Evolutionary conservation across 2,888 invertebrate species (phyloP).

Genomic region (Opisthograptis luteolata): DNA sequence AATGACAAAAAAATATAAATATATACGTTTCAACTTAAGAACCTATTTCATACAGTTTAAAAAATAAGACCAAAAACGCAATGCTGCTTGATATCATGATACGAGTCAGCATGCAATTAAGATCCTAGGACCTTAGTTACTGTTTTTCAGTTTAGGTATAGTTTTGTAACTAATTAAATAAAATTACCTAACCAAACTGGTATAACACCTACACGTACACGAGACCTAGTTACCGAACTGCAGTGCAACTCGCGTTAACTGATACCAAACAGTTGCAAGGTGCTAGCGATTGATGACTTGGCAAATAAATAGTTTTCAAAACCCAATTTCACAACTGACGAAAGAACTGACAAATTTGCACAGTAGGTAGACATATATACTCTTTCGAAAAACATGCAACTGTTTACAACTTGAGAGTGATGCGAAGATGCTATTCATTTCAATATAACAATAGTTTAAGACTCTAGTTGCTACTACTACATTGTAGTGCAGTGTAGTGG

Average conservation of each 20-base stretch:
- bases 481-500: not conserved
- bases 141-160: too few relatives aligned
- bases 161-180: too few relatives aligned
- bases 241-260: slow-evolving; percentile 17
- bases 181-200: too few relatives aligned
- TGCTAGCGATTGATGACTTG: slow-evolving; percentile 13
- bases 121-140: too few relatives aligned
- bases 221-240: slow-evolving; percentile 8
- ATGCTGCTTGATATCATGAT: too few relatives aligned
- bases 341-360: slow-evolving; percentile 1
- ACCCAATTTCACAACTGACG: slow-evolving; percentile 20
- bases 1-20: too few relatives aligned
- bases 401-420: not conserved
- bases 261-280: slow-evolving; percentile 20
- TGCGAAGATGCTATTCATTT: not conserved
- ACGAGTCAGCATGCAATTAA: too few relatives aligned
- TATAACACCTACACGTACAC: slow-evolving; percentile 27
- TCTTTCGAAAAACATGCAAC: not conserved
- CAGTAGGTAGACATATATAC: too few relatives aligned
- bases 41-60: too few relatives aligned
- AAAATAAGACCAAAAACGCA: too few relatives aligned
- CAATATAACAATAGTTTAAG: slow-evolving; percentile 30
- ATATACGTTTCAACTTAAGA: too few relatives aligned
- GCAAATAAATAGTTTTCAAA: slow-evolving; percentile 15
- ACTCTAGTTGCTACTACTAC: slow-evolving; percentile 25